Evolutionary conservation across 64 coral and sea anemone genomes (phyloP), one percentile per base, ranked within the genome.

Genomic region (Pocillopora verrucosa): DNA sequence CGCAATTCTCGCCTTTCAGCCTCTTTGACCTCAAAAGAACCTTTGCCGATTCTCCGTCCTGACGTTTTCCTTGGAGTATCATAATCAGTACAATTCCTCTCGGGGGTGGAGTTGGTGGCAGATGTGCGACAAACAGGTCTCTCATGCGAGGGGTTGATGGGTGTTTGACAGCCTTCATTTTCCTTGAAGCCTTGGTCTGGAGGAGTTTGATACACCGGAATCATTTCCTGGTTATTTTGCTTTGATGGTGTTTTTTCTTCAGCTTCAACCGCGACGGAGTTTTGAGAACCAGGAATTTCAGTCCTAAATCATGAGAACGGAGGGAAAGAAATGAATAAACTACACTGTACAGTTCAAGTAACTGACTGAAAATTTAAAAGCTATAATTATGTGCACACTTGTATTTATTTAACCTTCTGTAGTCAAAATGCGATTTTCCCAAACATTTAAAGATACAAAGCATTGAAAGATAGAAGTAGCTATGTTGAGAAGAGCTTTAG

Each of bases 131-230:
- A 83, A 2, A 0, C 17, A 83, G 2, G 16, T 22, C 9, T 85
- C 16, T 30, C 65, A 24, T 22, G 65, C 63, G 64, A 84, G 80
- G 80, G 82, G 82, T 70, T 72, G 19, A 37, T 51, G 17, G 82
- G 64, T 4, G 64, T 85, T 37, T 30, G n/a, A 41, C 64, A 85
- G 37, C 65, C 35, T 10, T 17, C 20, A 41, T 51, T 22, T 45
- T 34, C 15, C 10, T 56, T 45, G 13, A n/a, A 38, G 7, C 17
- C 16, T 19, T 72, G 82, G 13, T 77, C 45, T 37, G 19, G 19
- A 16, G 75, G 75, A 7, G 75, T 77, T 77, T 77, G 75, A 67
- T 41, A 72, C 17, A 72, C 25, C 15, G 82, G 64, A n/a, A 24
- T 5, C 12, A 24, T 16, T 57, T 85, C 64, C 36, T 63, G 16